phyloP scores from a whole-genome alignment of 1,140 invertebrate genomes.

The Drosophila leontia region DNA sequence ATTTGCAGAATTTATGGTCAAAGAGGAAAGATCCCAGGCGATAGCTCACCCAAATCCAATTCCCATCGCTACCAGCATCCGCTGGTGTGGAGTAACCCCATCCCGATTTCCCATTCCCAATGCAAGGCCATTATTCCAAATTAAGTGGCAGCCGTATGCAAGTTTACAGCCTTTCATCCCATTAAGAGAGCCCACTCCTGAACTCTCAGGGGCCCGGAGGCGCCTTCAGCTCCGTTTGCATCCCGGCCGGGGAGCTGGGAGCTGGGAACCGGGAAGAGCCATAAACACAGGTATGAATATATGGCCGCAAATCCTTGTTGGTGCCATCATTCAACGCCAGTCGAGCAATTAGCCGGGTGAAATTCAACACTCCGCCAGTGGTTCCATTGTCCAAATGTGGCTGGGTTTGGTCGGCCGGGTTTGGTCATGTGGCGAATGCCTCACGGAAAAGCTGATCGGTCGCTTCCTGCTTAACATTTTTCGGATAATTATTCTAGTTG shows the following conservation, averaged over 20 bases:
- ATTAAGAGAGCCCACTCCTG: slow-evolving; percentile 42
- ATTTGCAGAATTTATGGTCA: slow-evolving; percentile 83
- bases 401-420: slow-evolving; percentile 49
- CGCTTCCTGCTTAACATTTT: slow-evolving; percentile 41
- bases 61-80: slow-evolving; percentile 57
- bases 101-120: not conserved
- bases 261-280: not conserved
- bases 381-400: slow-evolving; percentile 75
- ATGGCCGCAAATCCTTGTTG: slow-evolving; percentile 63
- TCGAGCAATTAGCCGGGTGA: slow-evolving; percentile 76
- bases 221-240: slow-evolving; percentile 50
- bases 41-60: slow-evolving; percentile 41
- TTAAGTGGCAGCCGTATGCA: slow-evolving; percentile 65
- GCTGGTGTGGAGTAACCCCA: slow-evolving; percentile 14
- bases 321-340: slow-evolving; percentile 44
- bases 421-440: slow-evolving; percentile 62
- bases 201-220: slow-evolving; percentile 47
- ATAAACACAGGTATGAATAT: slow-evolving; percentile 46
- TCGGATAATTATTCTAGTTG: slow-evolving; percentile 29
- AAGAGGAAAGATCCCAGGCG: slow-evolving; percentile 47
- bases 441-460: slow-evolving; percentile 59
- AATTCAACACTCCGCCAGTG: slow-evolving; percentile 77
- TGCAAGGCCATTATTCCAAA: slow-evolving; percentile 65
- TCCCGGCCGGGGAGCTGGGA: slow-evolving; percentile 24
- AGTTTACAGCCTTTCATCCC: slow-evolving; percentile 65